Evolutionary conservation across 2,888 invertebrate genomes (phyloP).

Genomic region (Sturmia bella): DNA sequence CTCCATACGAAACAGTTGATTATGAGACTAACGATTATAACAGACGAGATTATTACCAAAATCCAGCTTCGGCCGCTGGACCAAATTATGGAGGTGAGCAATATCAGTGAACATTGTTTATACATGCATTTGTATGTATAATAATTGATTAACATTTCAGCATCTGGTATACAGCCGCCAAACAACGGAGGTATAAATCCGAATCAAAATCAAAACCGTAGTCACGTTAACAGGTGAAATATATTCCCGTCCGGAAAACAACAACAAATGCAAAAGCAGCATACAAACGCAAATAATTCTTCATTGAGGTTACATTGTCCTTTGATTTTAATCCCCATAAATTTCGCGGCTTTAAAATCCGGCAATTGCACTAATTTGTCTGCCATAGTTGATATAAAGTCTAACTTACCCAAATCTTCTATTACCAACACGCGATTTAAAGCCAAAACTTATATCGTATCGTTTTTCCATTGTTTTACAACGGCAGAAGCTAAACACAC

Average conservation of each 20-base stretch:
- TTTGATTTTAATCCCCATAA: conserved; percentile 63
- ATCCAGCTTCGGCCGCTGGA: conserved; percentile 76
- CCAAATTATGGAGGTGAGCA: conserved; percentile 77
- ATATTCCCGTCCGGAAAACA: conserved; percentile 73
- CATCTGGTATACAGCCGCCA: conserved; percentile 64
- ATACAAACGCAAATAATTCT: conserved; percentile 65
- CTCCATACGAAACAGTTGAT: conserved; percentile 79
- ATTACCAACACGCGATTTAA: conserved; percentile 61
- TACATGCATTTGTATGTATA: neutral
- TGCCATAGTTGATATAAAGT: conserved; percentile 52
- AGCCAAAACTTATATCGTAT: conserved; percentile 31
- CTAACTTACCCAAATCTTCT: conserved; percentile 60
- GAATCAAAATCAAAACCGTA: conserved; percentile 81
- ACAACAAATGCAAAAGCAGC: conserved; percentile 65
- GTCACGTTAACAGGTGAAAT: conserved; percentile 82
- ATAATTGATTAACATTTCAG: conserved; percentile 56
- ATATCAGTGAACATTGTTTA: neutral
- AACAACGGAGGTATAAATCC: conserved; percentile 78
- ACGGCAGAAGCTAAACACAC: conserved; percentile 56
- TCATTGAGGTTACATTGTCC: conserved; percentile 64
- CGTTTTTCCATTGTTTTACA: conserved; percentile 39
- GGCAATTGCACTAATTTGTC: conserved; percentile 60
- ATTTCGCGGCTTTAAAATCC: conserved; percentile 59
- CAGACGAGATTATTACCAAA: conserved; percentile 81
- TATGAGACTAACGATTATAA: conserved; percentile 80